phyloP scores from a whole-genome alignment of 2,113 vertebrate genomes.

The Lophura nycthemera region DNA sequence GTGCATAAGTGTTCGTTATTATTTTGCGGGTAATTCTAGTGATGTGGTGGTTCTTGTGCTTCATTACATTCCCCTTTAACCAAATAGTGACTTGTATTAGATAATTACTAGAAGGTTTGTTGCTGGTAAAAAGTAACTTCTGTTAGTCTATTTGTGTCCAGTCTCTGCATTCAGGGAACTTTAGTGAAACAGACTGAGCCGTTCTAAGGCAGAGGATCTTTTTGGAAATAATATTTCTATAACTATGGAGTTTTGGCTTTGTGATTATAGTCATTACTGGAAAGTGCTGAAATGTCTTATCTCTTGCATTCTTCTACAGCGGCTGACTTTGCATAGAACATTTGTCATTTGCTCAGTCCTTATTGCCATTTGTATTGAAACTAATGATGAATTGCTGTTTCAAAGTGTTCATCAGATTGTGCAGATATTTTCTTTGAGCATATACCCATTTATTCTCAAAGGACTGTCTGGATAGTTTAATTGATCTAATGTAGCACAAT shows the following conservation, averaged over 20 bases:
- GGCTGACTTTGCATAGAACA: slow-evolving; percentile 53
- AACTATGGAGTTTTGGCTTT: background rate
- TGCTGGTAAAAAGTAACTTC: background rate
- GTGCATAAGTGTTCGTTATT: background rate
- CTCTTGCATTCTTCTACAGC: slow-evolving; percentile 20
- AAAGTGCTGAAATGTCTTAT: slow-evolving; percentile 55
- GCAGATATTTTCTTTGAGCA: slow-evolving; percentile 70
- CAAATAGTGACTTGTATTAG: background rate
- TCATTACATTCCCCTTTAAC: background rate
- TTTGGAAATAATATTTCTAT: background rate
- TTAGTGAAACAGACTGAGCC: background rate
- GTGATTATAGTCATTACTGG: background rate
- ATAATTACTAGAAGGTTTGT: background rate
- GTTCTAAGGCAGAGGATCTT: background rate
- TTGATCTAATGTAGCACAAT: slow-evolving; percentile 55
- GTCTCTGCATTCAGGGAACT: background rate
- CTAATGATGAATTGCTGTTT: slow-evolving; percentile 75
- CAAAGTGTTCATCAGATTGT: slow-evolving; percentile 72
- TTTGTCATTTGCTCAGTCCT: slow-evolving; percentile 66
- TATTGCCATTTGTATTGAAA: slow-evolving; percentile 69
- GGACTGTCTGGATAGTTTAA: slow-evolving; percentile 46
- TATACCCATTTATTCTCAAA: slow-evolving; percentile 70
- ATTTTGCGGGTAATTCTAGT: background rate
- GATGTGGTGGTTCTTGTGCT: background rate
- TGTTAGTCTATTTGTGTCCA: background rate